Evolutionary conservation across 2,888 invertebrate genomes (phyloP), one percentile per base, ranked within the genome.

Genomic region (Dorcus hopei): DNA sequence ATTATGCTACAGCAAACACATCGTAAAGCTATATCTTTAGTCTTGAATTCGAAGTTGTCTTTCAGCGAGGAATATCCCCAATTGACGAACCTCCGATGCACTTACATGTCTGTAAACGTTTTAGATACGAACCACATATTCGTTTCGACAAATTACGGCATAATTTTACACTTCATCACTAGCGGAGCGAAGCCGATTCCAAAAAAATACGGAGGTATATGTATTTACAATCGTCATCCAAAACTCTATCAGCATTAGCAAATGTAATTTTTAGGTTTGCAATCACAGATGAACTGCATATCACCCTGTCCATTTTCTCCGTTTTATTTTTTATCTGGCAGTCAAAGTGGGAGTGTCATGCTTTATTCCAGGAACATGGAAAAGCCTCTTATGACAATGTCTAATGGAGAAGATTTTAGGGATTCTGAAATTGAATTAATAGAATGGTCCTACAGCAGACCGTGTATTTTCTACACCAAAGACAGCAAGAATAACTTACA

Each of bases 361-460:
- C 72, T 85, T 33, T 82, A 81, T 67, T 78, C 79, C 1, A 73
- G 77, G 53, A 73, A 77, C 26, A 70, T 75, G 42, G 78, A 77
- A 53, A 77, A 72, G 59, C 80, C 83, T 7, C 69, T 84, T 50
- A 74, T 74, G 65, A 66, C 69, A 6, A 61, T 79, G 41, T 72
- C 72, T 14, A 73, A 74, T 52, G 72, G 70, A 58, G 71, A 77
- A 56, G 72, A 74, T 57, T 70, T 68, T 11, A 26, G 58, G 5
- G 70, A 61, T 7, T 69, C 69, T 4, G 70, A 71, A 9, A 74
- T 83, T 38, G 77, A 77, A 62, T 68, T 72, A 3, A 68, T 85
- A 6, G 80, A 81, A 65, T 84, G 84, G 84, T 84, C 83, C 0
- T 76, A 73, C 52, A 78, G 80, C 9, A 80, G 79, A 67, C 82